A percentile compares a stretch with the other conserved stretches of the same genome.
Conservation (phyloP, 2,113 vertebrate species). For the Eptatretus burgeri region DNA sequence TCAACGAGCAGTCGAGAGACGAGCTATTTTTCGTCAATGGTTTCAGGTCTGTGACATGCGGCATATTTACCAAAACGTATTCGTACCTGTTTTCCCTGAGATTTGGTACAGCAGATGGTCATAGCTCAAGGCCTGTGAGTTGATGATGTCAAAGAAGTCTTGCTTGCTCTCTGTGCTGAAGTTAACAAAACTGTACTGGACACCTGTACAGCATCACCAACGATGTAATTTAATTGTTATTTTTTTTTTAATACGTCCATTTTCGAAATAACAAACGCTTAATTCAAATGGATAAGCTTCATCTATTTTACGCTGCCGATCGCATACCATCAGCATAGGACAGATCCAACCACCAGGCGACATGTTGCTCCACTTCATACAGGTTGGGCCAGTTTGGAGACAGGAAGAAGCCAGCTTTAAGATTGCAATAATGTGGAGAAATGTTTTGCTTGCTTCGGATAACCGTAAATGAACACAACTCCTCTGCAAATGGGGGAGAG, state of each 20-base stretch:
- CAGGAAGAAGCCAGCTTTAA: neutral
- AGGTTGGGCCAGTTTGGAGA: neutral
- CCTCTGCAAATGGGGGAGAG: neutral
- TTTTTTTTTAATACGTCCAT: too few relatives aligned
- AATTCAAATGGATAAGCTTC: too few relatives aligned
- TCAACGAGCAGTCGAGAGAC: too few relatives aligned
- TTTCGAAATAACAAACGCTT: too few relatives aligned
- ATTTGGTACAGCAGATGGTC: neutral
- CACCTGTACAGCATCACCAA: neutral
- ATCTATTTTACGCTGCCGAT: too few relatives aligned
- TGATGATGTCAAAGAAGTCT: conserved; percentile 5
- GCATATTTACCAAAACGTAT: neutral
- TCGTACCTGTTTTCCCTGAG: conserved; percentile 1
- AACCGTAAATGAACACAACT: neutral
- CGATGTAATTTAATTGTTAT: too few relatives aligned
- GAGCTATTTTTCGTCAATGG: too few relatives aligned
- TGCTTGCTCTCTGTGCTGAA: conserved; percentile 5
- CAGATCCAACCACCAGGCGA: conserved; percentile 5
- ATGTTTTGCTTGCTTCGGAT: neutral
- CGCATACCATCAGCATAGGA: neutral
- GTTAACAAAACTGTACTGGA: conserved; percentile 3
- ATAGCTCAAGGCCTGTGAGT: neutral
- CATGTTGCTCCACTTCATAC: neutral
- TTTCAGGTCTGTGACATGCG: too few relatives aligned
- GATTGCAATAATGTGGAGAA: neutral